phyloP scores from a whole-genome alignment of 2,888 invertebrate species.

The Xanthorhoe spadicearia region DNA sequence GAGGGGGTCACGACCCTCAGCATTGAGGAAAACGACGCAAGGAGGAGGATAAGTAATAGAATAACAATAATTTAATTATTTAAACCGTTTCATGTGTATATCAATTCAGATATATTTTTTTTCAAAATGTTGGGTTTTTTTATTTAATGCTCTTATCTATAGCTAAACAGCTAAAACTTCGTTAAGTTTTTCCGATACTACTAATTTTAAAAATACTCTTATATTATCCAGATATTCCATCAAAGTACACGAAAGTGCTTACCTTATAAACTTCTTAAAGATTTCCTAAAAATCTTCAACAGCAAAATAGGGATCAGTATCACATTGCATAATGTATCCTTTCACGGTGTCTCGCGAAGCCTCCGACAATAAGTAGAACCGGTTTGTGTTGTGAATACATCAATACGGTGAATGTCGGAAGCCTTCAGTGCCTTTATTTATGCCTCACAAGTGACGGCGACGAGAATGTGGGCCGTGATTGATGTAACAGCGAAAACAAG shows the following conservation, averaged over 20 bases:
- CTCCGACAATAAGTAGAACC: slow-evolving; percentile 64
- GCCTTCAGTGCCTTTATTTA: slow-evolving; percentile 71
- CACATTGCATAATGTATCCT: slow-evolving; percentile 45
- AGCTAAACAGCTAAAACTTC: too few relatives aligned
- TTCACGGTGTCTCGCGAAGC: slow-evolving; percentile 53
- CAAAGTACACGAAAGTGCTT: slow-evolving; percentile 11
- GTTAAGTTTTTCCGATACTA: not conserved
- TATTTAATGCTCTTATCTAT: not conserved
- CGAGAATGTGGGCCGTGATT: slow-evolving; percentile 69
- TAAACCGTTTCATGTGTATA: too few relatives aligned
- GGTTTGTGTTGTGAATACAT: slow-evolving; percentile 70
- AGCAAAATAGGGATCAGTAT: slow-evolving; percentile 37
- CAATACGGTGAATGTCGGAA: slow-evolving; percentile 68
- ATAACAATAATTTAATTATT: too few relatives aligned
- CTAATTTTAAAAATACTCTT: not conserved
- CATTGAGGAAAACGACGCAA: too few relatives aligned
- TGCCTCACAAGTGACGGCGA: slow-evolving; percentile 66
- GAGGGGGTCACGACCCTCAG: too few relatives aligned
- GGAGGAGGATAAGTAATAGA: too few relatives aligned
- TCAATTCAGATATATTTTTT: not conserved
- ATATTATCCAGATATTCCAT: not conserved
- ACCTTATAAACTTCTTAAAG: slow-evolving; percentile 27
- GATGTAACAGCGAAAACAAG: slow-evolving; percentile 68
- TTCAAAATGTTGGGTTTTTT: not conserved
- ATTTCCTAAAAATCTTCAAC: slow-evolving; percentile 29